Base-by-base conservation (phyloP, 1,140 invertebrate species). In the Macrobrachium rosenbergii region DNA sequence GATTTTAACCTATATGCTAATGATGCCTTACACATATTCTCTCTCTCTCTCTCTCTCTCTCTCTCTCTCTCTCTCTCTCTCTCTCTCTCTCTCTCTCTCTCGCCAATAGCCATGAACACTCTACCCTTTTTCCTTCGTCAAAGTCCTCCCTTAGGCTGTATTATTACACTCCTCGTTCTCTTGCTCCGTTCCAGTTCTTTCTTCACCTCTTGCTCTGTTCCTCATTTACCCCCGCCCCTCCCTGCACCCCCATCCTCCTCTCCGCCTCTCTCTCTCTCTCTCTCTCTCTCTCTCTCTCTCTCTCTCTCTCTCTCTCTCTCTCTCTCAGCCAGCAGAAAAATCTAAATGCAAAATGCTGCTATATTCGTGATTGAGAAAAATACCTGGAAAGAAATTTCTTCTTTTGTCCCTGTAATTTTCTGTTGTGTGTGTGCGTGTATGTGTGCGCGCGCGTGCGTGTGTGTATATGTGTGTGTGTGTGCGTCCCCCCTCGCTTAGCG, bases 341-440 rank as follows among this genome's bases (percentile, higher is more conserved):
- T 75, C 73, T 75, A 75, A 75, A 75, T 75, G 73, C 73, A 75
- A 75, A 75, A 75, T 45, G 73, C 73, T 75, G 43, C 73, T 75
- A 75, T 45, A 75, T 45, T 75, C 73, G 16, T 75, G 73, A 75
- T 75, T 75, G 73, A 75, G 52, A 75, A 43, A 45, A 75, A 75
- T 52, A 21, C 73, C 10, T 75, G 43, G 52, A 52, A 75, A 75
- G 52, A 45, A 45, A 19, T 75, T 52, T 45, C 73, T 75, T 45
- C 28, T 72, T 72, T 72, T 37, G 23, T 14, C 43, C 19, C 69
- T 72, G 23, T n/a, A 67, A 67, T 52, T 16, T 12, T 52, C 37
- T 52, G 16, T 52, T 75, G 17, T 45, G 37, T 21, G 5, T 45
- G 12, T 11, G 37, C 11, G 16, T 37, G 11, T 12, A 14, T 37